A percentile compares a stretch with the other conserved stretches of the same genome.
Conservation (phyloP, 2,113 vertebrate species). For the Chlamydotis undulata region DNA sequence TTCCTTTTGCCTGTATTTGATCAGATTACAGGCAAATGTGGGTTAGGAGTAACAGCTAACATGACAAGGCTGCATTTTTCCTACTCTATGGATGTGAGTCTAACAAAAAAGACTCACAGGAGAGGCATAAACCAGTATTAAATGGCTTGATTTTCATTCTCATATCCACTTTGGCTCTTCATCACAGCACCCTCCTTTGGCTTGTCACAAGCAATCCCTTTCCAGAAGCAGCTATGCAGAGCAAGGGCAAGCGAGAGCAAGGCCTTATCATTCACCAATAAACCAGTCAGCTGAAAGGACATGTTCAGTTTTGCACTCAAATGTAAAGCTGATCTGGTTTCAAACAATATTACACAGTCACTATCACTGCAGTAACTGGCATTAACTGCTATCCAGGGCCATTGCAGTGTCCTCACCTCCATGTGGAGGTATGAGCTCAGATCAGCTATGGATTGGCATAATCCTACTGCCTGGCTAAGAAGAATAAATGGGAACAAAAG, state of each 20-base stretch:
- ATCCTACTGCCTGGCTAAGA: background rate
- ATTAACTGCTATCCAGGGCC: background rate
- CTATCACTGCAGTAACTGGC: background rate
- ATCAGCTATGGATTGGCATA: background rate
- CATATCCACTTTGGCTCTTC: background rate
- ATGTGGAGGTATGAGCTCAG: background rate
- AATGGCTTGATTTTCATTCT: background rate
- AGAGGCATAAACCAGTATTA: background rate
- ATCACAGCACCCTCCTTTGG: background rate
- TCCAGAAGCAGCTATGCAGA: background rate
- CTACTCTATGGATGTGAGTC: background rate
- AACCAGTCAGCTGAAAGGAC: background rate
- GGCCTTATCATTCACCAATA: background rate
- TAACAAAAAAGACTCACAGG: background rate
- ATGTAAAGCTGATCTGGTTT: background rate
- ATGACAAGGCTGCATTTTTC: background rate
- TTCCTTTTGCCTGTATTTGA: background rate
- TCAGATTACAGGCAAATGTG: background rate
- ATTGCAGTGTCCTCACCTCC: rapidly evolving
- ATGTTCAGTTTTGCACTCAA: rapidly evolving
- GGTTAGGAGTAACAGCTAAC: background rate
- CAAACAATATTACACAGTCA: background rate
- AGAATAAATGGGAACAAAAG: background rate
- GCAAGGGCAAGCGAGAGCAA: background rate
- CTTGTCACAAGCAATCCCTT: background rate